Conservation (phyloP, 1,140 invertebrate species). For the Philaenus spumarius region DNA sequence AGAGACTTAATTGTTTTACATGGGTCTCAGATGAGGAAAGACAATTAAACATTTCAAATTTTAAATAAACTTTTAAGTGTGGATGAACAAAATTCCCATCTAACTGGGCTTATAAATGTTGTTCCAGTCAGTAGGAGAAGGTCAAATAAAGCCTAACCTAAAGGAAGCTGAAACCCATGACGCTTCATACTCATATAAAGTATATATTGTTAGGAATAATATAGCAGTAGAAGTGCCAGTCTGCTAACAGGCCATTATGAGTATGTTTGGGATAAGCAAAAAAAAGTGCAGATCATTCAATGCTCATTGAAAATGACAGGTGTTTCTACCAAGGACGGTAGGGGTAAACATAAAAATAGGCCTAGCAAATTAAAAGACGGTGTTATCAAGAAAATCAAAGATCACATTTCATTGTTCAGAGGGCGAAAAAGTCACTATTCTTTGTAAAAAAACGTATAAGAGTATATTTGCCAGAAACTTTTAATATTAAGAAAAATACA, state of each 20-base stretch:
- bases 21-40: background rate
- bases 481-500: constrained; percentile 13
- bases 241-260: too few relatives aligned
- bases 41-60: background rate
- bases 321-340: too few relatives aligned
- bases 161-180: background rate
- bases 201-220: background rate
- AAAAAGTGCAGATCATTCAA: background rate
- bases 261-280: too few relatives aligned
- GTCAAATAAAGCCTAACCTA: background rate
- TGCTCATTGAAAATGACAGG: too few relatives aligned
- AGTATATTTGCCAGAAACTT: constrained; percentile 4
- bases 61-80: background rate
- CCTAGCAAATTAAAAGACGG: too few relatives aligned
- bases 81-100: background rate
- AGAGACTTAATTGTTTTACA: background rate
- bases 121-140: too few relatives aligned
- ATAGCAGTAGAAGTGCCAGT: background rate
- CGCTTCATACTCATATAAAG: too few relatives aligned
- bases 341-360: too few relatives aligned
- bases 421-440: too few relatives aligned
- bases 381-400: too few relatives aligned
- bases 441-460: background rate
- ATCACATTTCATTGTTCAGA: too few relatives aligned
- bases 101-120: background rate